Percentiles rank a stretch among this genome's conserved stretches.
Conservation (phyloP, 2,797 vertebrate genomes). For the Siniperca obscura region DNA sequence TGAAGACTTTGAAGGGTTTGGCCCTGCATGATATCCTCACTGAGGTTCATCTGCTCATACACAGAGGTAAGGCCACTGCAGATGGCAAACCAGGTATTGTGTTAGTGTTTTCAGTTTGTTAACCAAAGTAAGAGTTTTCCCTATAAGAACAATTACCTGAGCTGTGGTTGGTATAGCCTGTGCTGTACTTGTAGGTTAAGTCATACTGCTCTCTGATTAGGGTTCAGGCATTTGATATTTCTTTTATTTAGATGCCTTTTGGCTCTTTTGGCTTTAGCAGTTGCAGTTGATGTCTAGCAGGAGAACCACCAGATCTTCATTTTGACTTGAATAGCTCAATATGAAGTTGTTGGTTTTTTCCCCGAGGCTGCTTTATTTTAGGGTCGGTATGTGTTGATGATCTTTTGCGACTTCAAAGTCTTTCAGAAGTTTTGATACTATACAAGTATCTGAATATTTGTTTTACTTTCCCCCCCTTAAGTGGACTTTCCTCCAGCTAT, state of each 20-base stretch:
- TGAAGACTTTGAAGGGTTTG: slow-evolving; percentile 96
- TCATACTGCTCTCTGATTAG: neutral
- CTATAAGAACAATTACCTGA: neutral
- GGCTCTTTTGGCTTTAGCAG: neutral
- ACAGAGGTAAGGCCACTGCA: slow-evolving; percentile 87
- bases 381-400: neutral
- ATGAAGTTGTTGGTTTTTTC: neutral
- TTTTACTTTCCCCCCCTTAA: slow-evolving; percentile 51
- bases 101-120: neutral
- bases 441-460: neutral
- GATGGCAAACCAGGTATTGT: neutral
- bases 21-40: slow-evolving; percentile 96
- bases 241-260: neutral
- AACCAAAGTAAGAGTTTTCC: neutral
- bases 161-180: neutral
- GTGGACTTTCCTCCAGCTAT: slow-evolving; percentile 94
- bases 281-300: neutral
- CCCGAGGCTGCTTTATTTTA: too few relatives aligned
- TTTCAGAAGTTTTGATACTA: neutral
- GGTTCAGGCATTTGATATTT: neutral
- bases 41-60: slow-evolving; percentile 93
- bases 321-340: too few relatives aligned
- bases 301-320: neutral
- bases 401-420: neutral
- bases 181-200: neutral